Evolutionary conservation across 2,888 invertebrate species (phyloP).

Genomic region (Alviniconcha strummeri): DNA sequence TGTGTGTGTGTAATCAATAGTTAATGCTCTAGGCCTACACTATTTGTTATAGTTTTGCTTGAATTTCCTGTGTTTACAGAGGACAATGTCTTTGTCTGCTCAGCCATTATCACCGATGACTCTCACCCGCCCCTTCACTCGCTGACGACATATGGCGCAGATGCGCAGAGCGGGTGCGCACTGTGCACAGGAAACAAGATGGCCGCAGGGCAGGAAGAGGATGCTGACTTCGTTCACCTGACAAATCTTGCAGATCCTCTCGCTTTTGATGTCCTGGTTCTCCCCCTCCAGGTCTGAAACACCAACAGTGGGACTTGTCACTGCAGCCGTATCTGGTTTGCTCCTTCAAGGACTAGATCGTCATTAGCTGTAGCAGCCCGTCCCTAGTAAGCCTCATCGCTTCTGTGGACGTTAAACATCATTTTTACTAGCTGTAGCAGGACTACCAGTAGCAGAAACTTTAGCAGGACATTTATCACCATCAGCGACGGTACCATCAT

Average conservation of each 20-base stretch:
- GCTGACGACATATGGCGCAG: slow-evolving; percentile 29
- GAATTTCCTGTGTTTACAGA: neutral
- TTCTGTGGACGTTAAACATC: too few species aligned
- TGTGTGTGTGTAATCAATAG: too few species aligned
- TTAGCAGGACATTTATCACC: too few species aligned
- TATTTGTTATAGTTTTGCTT: neutral
- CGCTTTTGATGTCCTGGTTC: neutral
- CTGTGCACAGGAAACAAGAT: slow-evolving; percentile 34
- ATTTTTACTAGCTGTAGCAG: too few species aligned
- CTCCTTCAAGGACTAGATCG: too few species aligned
- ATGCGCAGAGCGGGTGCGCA: slow-evolving; percentile 33
- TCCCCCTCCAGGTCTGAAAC: slow-evolving; percentile 18
- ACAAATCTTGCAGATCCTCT: slow-evolving; percentile 26
- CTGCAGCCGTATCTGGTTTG: too few species aligned
- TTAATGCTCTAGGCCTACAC: too few species aligned
- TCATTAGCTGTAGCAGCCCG: too few species aligned
- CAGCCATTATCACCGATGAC: neutral
- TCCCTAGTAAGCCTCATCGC: too few species aligned
- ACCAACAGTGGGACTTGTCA: neutral
- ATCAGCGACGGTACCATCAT: too few species aligned
- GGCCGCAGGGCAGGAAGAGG: slow-evolving; percentile 31
- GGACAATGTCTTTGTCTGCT: too few species aligned
- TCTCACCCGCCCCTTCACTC: slow-evolving; percentile 18
- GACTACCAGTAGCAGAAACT: too few species aligned
- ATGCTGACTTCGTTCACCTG: slow-evolving; percentile 17